Evolutionary conservation across 2,113 vertebrate species (phyloP), one percentile per base, ranked within the genome.

Genomic region (Pundamilia nyererei): DNA sequence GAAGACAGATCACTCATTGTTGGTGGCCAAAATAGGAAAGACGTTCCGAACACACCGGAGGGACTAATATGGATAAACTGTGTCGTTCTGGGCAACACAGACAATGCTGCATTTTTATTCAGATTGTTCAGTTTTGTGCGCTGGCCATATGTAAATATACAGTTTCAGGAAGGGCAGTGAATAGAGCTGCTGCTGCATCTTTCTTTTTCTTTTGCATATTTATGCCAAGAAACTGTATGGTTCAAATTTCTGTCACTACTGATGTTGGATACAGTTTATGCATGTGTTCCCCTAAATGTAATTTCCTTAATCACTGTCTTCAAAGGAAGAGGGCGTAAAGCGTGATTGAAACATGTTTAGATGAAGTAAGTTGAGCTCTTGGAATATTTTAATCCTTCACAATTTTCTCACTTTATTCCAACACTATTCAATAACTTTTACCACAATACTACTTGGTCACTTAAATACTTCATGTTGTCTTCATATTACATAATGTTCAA

Each of bases 31-130:
- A 77, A 35, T 5, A 4, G 26, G 24, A 80, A 60, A 55, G 40
- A 68, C 54, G 21, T 80, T 58, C 7, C 3, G 35, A 68, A 19
- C 21, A 72, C 75, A 79, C 26, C 4, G 1, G 62, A 49, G 21
- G 31, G 65, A 77, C 38, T 86, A 68, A 89, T 86, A 89, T 87
- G 56, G 62, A 93, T 89, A n/a, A 88, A 89, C 45, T 72, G 68
- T 62, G 60, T 80, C 54, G 31, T 86, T 85, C 54, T 31, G 53
- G 56, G 82, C 38, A 75, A 82, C 51, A 40, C 26, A 12, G 38
- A 81, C 29, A 68, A 3, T 6, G 10, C 68, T 81, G 83, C 14
- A 13, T 89, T 77, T 86, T 62, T 62, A 62, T 62, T 35, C 58
- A 84, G 47, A 62, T 80, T 79, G 83, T 87, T 72, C 56, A 54